Conservation (phyloP, 2,113 vertebrate genomes). For the Cephalophus harveyi region DNA sequence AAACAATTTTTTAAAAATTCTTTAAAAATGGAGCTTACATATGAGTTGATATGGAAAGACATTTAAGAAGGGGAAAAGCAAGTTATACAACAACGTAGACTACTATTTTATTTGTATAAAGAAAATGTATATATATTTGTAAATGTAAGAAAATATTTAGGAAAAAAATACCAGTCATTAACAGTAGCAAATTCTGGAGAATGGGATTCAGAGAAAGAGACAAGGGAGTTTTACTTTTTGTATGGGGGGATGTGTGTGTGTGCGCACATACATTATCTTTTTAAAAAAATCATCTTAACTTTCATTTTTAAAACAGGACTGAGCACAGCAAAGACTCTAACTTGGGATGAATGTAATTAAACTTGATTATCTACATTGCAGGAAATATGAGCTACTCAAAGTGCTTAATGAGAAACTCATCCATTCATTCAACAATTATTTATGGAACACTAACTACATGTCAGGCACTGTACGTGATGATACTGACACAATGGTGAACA, state of each 20-base stretch:
- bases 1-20: not conserved
- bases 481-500: not conserved
- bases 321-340: not conserved
- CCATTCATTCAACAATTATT: not conserved
- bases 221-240: not conserved
- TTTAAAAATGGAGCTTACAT: not conserved
- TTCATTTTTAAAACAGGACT: not conserved
- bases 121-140: not conserved
- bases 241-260: not conserved
- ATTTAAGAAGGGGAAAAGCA: not conserved
- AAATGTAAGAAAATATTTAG: not conserved
- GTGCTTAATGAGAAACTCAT: not conserved
- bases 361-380: not conserved
- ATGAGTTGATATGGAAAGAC: not conserved
- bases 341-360: not conserved
- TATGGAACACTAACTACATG: not conserved
- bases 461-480: not conserved
- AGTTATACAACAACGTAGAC: not conserved
- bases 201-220: not conserved
- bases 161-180: not conserved
- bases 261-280: not conserved
- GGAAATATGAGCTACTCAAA: not conserved
- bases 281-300: not conserved
- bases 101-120: not conserved
- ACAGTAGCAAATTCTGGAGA: not conserved